Evolutionary conservation across 2,888 invertebrate genomes (phyloP), one percentile per base, ranked within the genome.

Genomic region (Cephus pulcher): DNA sequence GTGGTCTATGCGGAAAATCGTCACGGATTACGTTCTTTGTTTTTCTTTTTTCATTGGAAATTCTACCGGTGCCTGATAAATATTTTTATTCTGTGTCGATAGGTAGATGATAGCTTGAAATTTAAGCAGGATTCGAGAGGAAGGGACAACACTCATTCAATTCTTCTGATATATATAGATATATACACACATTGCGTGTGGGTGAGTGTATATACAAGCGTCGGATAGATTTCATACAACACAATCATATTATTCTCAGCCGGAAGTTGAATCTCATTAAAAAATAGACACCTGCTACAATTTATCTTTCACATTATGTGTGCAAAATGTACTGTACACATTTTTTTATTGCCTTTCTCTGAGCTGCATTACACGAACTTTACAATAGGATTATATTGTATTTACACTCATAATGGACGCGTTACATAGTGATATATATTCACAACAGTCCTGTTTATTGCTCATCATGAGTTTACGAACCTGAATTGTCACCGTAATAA

Each of bases 161-260:
- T 56, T 56, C 2, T 56, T 56, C 56, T 23, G 6, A 40, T 40
- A 15, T 56, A 23, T 23, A 1, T 37, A 37, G 4, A 37, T 12
- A 4, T 37, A 37, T 12, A 37, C 37, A 35, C 3, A 12, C 12
- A 35, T 11, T 34, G 35, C 3, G 3, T 12, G 3, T 35, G 12
- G 0, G 11, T 3, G 3, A 3, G 35, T 3, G 12, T 3, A 3
- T 12, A 1, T 37, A 1, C 12, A 37, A 4, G 6, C 40, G 0
- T 15, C 9, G 2, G 6, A 15, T 23, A 9, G 9, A 40, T 40
- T 40, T 40, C 15, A 40, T 40, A 4, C 6, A 40, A 40, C 40
- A 40, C 6, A 23, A 40, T 23, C 40, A 15, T 23, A 40, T 40
- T 40, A 23, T 40, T 40, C 6, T 6, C 40, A 40, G 15, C 40